A percentile compares a stretch with the other conserved stretches of the same genome.
Evolutionary conservation across 1,140 invertebrate species (phyloP).

Genomic region (Melitaea cinxia): DNA sequence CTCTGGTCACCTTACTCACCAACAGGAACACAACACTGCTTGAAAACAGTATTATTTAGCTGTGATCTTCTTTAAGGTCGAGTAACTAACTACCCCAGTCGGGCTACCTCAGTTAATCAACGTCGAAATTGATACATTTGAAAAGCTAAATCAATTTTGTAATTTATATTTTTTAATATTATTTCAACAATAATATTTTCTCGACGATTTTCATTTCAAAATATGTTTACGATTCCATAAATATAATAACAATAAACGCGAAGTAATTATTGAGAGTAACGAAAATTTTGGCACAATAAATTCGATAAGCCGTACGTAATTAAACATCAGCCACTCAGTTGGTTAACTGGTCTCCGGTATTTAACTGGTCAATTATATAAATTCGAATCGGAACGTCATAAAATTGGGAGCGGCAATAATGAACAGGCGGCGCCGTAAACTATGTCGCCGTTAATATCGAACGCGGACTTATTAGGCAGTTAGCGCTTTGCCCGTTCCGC

Average conservation of each 20-base stretch:
- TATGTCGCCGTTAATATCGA: slow-evolving; percentile 71
- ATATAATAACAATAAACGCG: slow-evolving; percentile 27
- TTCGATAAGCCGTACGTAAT: slow-evolving; percentile 51
- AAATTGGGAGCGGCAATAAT: slow-evolving; percentile 69
- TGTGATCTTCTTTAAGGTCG: no score
- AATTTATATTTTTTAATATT: no score
- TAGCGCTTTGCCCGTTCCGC: slow-evolving; percentile 40
- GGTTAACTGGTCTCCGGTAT: slow-evolving; percentile 35
- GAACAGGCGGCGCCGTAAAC: slow-evolving; percentile 70
- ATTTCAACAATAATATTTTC: slow-evolving; percentile 7
- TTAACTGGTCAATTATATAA: slow-evolving; percentile 70
- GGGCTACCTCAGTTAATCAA: no score
- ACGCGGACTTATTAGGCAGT: slow-evolving; percentile 65
- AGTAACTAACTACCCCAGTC: no score
- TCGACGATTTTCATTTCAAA: slow-evolving; percentile 2
- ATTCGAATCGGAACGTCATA: slow-evolving; percentile 68
- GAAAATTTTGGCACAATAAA: slow-evolving; percentile 36
- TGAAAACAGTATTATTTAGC: no score
- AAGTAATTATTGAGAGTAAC: slow-evolving; percentile 24
- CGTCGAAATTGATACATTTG: no score
- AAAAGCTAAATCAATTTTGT: no score
- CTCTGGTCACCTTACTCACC: no score
- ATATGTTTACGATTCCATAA: background rate
- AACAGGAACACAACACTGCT: no score
- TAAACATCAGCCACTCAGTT: slow-evolving; percentile 48